phyloP scores from a whole-genome alignment of 1,140 invertebrate species.

The Drosophila pandora region DNA sequence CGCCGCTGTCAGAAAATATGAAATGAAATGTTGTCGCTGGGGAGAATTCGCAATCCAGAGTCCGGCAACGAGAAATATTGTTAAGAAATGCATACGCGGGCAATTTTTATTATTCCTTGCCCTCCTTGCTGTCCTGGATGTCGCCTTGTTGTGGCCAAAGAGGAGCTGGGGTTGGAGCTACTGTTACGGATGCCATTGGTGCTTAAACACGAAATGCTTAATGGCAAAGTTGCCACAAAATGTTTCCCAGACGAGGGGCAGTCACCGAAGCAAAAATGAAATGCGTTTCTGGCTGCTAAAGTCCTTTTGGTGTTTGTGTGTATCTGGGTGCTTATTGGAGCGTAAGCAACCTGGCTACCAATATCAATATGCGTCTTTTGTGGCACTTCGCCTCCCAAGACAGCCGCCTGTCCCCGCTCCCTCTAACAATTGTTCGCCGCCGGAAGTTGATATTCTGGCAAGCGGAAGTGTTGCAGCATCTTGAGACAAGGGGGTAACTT shows the following conservation, averaged over 20 bases:
- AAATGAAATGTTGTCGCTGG: slow-evolving; percentile 72
- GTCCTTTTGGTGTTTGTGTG: slow-evolving; percentile 30
- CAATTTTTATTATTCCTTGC: slow-evolving; percentile 57
- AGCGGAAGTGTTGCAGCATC: slow-evolving; percentile 66
- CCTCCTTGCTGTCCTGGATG: slow-evolving; percentile 4
- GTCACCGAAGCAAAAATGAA: slow-evolving; percentile 70
- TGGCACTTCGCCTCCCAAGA: slow-evolving; percentile 28
- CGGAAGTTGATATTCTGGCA: slow-evolving; percentile 74
- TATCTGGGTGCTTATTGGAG: slow-evolving; percentile 55
- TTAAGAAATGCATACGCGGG: slow-evolving; percentile 74
- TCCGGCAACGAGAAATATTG: slow-evolving; percentile 54
- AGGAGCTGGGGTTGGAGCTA: neutral
- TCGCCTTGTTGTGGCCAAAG: neutral
- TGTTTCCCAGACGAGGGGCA: slow-evolving; percentile 53
- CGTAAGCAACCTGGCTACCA: slow-evolving; percentile 69
- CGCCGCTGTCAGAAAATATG: slow-evolving; percentile 61
- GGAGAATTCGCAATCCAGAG: slow-evolving; percentile 1
- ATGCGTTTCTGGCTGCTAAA: slow-evolving; percentile 65
- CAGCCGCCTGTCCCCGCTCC: neutral
- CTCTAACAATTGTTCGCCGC: slow-evolving; percentile 66
- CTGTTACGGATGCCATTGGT: slow-evolving; percentile 6
- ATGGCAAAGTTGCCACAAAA: slow-evolving; percentile 79
- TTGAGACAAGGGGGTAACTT: slow-evolving; percentile 6
- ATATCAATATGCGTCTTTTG: slow-evolving; percentile 75
- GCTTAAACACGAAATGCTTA: slow-evolving; percentile 68